Evolutionary conservation across 1,140 invertebrate species (phyloP).

Genomic region (Heliconius hermathena): DNA sequence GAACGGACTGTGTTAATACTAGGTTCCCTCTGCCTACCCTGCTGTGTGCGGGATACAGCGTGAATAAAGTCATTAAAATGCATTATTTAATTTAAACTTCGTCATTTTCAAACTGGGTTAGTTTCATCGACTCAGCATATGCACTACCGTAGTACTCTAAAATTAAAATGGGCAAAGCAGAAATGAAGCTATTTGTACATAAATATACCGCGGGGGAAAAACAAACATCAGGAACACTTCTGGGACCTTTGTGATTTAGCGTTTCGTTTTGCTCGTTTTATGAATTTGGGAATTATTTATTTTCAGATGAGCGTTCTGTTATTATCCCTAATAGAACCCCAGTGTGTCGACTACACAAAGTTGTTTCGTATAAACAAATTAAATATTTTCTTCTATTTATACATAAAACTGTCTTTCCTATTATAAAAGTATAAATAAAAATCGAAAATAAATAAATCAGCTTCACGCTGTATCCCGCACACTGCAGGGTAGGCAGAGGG

Average conservation of each 20-base stretch:
- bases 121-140: not conserved
- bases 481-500: too few species aligned
- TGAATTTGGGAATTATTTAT: conserved; percentile 17
- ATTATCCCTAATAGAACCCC: not conserved
- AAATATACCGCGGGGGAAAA: conserved; percentile 17
- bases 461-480: too few species aligned
- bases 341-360: not conserved
- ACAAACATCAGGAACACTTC: conserved; percentile 18
- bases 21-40: too few species aligned
- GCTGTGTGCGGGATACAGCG: too few species aligned
- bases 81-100: not conserved
- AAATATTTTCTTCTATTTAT: not conserved
- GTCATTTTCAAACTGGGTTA: not conserved
- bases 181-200: conserved; percentile 4
- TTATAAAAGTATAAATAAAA: not conserved
- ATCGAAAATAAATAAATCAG: too few species aligned
- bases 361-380: not conserved
- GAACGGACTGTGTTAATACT: too few species aligned
- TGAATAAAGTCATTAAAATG: not conserved
- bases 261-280: not conserved
- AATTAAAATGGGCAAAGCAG: not conserved
- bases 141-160: conserved; percentile 8
- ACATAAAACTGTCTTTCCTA: not conserved
- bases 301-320: not conserved
- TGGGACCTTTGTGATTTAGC: conserved; percentile 23